A percentile compares a stretch with the other conserved stretches of the same genome.
Evolutionary conservation across 2,113 vertebrate genomes (phyloP).

Genomic region (Urocolius indicus): DNA sequence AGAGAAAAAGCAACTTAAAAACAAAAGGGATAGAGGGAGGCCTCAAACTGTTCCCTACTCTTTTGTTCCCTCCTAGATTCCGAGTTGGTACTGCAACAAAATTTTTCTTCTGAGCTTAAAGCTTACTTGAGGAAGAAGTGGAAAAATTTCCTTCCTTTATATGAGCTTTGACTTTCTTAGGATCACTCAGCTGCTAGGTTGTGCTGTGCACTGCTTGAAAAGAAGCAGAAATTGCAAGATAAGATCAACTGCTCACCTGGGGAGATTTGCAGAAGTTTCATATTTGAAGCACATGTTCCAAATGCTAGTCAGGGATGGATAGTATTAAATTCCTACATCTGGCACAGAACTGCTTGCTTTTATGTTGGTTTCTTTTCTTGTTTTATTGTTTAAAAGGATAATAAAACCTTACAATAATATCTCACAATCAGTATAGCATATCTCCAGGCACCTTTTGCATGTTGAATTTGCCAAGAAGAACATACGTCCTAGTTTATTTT

Average conservation of each 20-base stretch:
- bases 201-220: slow-evolving; percentile 56
- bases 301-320: slow-evolving; percentile 65
- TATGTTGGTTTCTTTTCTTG: slow-evolving; percentile 72
- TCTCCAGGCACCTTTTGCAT: slow-evolving; percentile 70
- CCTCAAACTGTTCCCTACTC: not conserved
- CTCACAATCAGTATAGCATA: slow-evolving; percentile 74
- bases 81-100: not conserved
- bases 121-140: not conserved
- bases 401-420: slow-evolving; percentile 78
- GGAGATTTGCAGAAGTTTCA: slow-evolving; percentile 59
- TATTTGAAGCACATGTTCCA: slow-evolving; percentile 76
- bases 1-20: not conserved
- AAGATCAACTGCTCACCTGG: slow-evolving; percentile 76
- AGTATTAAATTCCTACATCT: slow-evolving; percentile 76
- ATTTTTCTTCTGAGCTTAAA: not conserved
- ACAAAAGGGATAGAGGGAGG: not conserved
- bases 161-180: not conserved
- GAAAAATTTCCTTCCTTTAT: not conserved
- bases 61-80: not conserved
- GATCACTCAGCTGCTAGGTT: slow-evolving; percentile 13
- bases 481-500: slow-evolving; percentile 36
- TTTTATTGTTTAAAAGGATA: slow-evolving; percentile 75
- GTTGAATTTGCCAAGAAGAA: slow-evolving; percentile 36
- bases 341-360: slow-evolving; percentile 72
- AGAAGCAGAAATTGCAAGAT: slow-evolving; percentile 59